These are phyloP conservation scores for Uria aalge DNA, from an alignment of 2,113 vertebrate genomes.

Conservation along the genomic window DNA sequence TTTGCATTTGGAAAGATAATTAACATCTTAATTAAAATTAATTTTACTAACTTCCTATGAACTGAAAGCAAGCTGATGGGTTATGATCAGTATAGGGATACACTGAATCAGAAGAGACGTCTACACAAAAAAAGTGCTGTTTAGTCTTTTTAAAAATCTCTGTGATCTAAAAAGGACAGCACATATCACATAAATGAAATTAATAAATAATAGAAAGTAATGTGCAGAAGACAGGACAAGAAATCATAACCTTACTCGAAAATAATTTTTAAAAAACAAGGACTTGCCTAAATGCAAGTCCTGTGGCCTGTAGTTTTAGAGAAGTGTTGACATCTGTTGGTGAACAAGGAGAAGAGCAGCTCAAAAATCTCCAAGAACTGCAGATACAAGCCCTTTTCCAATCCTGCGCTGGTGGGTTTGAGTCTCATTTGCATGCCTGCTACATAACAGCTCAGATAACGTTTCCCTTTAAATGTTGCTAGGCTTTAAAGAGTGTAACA, in stretches of 20 bases:
- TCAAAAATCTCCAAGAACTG: background rate
- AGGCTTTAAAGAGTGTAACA: background rate
- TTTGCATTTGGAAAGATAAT: background rate
- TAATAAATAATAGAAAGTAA: background rate
- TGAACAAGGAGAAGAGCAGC: background rate
- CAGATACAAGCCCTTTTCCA: background rate
- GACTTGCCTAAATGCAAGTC: background rate
- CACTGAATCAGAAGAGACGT: background rate
- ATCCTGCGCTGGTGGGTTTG: fast-evolving
- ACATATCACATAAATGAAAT: background rate
- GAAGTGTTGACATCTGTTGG: background rate
- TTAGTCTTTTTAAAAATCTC: background rate
- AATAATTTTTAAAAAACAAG: background rate
- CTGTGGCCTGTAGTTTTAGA: fast-evolving
- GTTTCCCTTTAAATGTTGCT: background rate
- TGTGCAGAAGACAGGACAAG: background rate
- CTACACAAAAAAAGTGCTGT: background rate
- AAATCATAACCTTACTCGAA: background rate
- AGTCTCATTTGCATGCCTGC: background rate
- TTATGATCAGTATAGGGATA: background rate
- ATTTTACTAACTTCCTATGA: background rate
- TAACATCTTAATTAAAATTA: background rate
- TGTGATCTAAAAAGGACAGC: background rate
- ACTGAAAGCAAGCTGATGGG: background rate
- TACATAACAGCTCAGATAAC: background rate